Base-by-base conservation (phyloP, 2,113 vertebrate species). In the Eptatretus burgeri region DNA sequence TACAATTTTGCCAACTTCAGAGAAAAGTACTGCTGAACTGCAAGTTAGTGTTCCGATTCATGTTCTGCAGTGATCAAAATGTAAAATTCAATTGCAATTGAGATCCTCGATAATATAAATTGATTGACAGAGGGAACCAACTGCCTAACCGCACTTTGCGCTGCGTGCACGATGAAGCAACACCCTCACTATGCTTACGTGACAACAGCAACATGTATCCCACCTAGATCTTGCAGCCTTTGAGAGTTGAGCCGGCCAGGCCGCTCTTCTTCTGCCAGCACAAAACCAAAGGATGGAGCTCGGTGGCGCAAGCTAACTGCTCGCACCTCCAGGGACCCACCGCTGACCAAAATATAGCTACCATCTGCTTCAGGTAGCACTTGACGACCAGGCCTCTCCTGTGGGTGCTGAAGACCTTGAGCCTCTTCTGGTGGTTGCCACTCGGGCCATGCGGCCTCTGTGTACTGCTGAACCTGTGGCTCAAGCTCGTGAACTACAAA, bases 231-330 rank as follows among this genome's bases (percentile, higher is more conserved):
- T 52, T 77, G 80, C 11, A 95, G 73, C 7, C 78, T 74, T 64
- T 80, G 78, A 1, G 76, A 78, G 0, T 81, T 77, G 65, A 95
- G 79, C 68, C 72, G 80, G 1, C 86, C 86, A 0, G 81, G 70
- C 13, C 79, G 77, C 49, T 82, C 77, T 41, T 73, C 78, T 70
- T 95, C 89, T n/a, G 79, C 63, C 13, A 95, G 65, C 17, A 80
- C 75, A 66, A 88, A 94, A 1, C 89, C 87, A 51, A 95, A 93
- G 12, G 87, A 93, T 4, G 87, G 84, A 51, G 93, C 64, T 17
- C 84, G 78, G 66, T 95, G 89, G 64, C 80, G 88, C 13, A 95
- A 74, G 66, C 80, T 74, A 67, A 95, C 87, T 0, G 82, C 87
- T 65, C 78, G 79, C 10, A 89, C 74, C 1, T 75, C 70, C 66